phyloP scores from a whole-genome alignment of 2,888 invertebrate genomes.

The Athripsodes cinereus region DNA sequence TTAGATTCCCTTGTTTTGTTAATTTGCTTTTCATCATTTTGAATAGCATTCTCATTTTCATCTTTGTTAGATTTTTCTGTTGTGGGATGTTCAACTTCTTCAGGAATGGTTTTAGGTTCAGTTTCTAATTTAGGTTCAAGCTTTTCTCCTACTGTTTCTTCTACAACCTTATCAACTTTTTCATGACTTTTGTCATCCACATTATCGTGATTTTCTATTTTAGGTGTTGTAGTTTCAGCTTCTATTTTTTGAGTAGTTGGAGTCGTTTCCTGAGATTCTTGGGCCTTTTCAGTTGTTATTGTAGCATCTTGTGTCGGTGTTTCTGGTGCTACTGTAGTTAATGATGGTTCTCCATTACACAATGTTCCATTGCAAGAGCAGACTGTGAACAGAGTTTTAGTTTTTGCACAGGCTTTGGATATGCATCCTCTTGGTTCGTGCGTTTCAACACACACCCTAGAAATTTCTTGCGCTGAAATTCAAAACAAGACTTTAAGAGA shows the following conservation, averaged over 20 bases:
- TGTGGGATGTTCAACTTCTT: not conserved
- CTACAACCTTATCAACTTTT: not conserved
- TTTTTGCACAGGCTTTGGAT: conserved; percentile 10
- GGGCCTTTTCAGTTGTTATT: conserved; percentile 1
- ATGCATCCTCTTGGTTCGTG: conserved; percentile 10
- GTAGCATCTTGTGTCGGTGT: not conserved
- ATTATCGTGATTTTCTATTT: not conserved
- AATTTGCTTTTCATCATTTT: conserved; percentile 5
- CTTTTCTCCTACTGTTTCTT: not conserved
- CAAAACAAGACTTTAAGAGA: too few relatives aligned
- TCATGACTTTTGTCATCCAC: not conserved
- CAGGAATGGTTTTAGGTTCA: not conserved
- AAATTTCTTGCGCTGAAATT: conserved; percentile 17
- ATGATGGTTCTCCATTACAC: conserved; percentile 16
- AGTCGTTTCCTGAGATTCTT: not conserved
- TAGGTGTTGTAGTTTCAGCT: not conserved
- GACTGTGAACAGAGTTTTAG: conserved; percentile 9
- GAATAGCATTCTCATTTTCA: conserved; percentile 1
- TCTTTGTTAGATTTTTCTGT: not conserved
- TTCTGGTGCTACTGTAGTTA: conserved; percentile 1
- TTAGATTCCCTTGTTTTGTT: conserved; percentile 10
- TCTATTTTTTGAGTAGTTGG: conserved; percentile 2
- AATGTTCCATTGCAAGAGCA: conserved; percentile 21
- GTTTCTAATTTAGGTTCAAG: not conserved
- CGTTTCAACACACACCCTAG: conserved; percentile 12